phyloP scores from a whole-genome alignment of 2,888 invertebrate species.

The Tetranychus truncatus region DNA sequence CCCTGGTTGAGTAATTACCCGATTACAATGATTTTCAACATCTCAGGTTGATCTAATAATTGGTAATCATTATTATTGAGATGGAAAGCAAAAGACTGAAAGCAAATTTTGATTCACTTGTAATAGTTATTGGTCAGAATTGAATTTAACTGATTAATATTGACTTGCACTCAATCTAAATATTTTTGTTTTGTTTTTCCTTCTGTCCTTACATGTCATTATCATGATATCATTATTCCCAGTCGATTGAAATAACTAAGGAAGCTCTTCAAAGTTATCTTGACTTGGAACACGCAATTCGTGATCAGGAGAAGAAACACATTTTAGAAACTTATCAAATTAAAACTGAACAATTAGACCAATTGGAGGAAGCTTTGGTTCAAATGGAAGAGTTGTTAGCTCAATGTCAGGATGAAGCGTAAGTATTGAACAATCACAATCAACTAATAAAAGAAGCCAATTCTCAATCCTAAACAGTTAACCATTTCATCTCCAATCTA shows the following conservation, averaged over 20 bases:
- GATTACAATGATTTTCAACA: no score
- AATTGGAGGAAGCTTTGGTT: conserved; percentile 22
- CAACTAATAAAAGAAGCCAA: neutral
- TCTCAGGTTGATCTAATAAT: no score
- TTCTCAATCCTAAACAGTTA: neutral
- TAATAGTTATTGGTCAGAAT: no score
- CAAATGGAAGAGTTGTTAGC: conserved; percentile 20
- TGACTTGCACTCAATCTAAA: no score
- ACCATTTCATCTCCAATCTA: neutral
- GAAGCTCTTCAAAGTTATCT: conserved; percentile 25
- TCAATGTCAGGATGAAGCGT: conserved; percentile 17
- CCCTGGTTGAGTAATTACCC: no score
- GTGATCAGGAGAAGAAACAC: conserved; percentile 23
- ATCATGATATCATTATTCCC: neutral
- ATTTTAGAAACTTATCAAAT: conserved; percentile 25
- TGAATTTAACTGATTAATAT: no score
- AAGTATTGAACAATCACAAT: neutral
- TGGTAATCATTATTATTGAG: no score
- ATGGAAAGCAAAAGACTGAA: no score
- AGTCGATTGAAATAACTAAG: conserved; percentile 22
- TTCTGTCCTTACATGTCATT: no score
- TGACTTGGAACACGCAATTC: conserved; percentile 24
- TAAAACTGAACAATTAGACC: conserved; percentile 25
- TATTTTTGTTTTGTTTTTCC: no score
- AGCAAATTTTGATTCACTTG: no score